Base-by-base conservation (phyloP, 2,888 invertebrate genomes). In the Platycheirus rosarum region DNA sequence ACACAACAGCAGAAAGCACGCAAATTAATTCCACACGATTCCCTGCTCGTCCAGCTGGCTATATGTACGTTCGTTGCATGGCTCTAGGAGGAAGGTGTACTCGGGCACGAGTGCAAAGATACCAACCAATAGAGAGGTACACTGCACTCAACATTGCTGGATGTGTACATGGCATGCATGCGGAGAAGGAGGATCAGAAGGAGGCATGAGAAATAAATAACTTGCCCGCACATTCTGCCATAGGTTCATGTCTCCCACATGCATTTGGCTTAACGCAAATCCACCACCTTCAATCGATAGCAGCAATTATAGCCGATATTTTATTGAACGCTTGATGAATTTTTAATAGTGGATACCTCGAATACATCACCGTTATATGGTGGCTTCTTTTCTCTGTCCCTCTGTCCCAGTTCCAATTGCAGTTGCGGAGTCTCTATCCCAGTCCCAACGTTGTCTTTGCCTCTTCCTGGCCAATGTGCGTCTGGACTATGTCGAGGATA, bases 221-320 rank as follows among this genome's bases (percentile, higher is more conserved):
- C 63, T 62, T 73, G 51, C 78, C 55, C 73, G 51, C 77, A 68
- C 29, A 57, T 68, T 63, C 51, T 65, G 57, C 42, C 46, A 46
- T 26, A 63, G 65, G 69, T 46, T 14, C 53, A 57, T 76, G 55
- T 63, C 77, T 55, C 71, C 71, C 71, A 63, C 77, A 77, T 77
- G 82, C 82, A 82, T 82, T 82, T 77, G 77, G 82, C 77, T 71
- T 79, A 84, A 80, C 75, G 65, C 75, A 84, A 84, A 80, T 84
- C 84, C 65, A 75, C 78, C 84, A 70, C 84, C 84, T 80, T 78
- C 84, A 86, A 86, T 86, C 86, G 85, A 86, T 86, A 86, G 85
- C 85, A 85, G 86, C 86, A 86, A 86, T 86, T 86, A 86, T 85
- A 85, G 82, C 79, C 84, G 85, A 86, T 86, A 86, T 85, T 86